Base-by-base conservation (phyloP, 1,140 invertebrate genomes). In the Ceratina australensis region DNA sequence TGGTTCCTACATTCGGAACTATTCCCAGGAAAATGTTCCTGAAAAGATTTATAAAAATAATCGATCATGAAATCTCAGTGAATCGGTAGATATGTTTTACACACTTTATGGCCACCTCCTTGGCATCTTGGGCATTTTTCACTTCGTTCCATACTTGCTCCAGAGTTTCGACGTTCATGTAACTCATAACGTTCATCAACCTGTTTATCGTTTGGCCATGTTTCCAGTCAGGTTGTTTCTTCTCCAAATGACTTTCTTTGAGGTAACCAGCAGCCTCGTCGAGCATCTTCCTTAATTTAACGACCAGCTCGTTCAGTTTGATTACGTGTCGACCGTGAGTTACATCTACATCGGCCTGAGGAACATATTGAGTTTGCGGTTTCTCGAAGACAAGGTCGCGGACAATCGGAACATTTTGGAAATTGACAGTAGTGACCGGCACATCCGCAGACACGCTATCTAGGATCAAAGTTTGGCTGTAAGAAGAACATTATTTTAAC, bases 1-100 rank as follows among this genome's bases (percentile, higher is more conserved):
- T 63, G 1, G 92, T 93, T n/a, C 93, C 93, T 20, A 91, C 86
- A 18, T 91, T 76, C 3, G 92, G 91, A 13, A 93, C 22, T 28
- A 92, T 86, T 78, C 87, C 75, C 7, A 92, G 73, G 64, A 92
- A 93, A 7, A 93, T 82, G 20, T 90, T 87, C 56, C 89, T 90
- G 42, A n/a, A 81, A 76, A 60, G 22, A 24, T 13, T 60, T 12
- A 10, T 42, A 12, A 72, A 42, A 12, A 64, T 13, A 59, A 3
- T 79, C 26, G 0, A 20, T 61, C 24, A 2, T 1, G 24, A 18
- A 10, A 49, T 28, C 56, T 42, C 52, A 1, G 2, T 56, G 2
- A 33, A 47, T n/a, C 33, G 12, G 13, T 61, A 8, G 15, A 15
- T 1, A 7, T 49, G 72, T 42, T 42, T 8, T 5, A 42, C 68